Conservation (phyloP, 2,888 invertebrate species). For the Parnassius orleans region DNA sequence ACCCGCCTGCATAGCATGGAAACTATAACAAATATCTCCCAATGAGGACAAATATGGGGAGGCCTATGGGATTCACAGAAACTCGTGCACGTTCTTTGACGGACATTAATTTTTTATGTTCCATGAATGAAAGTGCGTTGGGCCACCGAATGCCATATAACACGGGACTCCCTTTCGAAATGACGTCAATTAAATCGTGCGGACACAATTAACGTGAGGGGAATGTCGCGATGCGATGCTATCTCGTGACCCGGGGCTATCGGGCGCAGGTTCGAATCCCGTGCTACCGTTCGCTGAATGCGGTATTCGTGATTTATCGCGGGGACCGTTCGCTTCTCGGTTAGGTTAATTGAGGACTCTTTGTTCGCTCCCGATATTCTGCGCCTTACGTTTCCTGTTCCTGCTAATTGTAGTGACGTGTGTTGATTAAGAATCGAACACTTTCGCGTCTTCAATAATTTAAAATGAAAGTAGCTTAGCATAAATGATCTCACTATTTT, state of each 20-base stretch:
- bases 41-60: not conserved
- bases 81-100: not conserved
- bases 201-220: slow-evolving; percentile 65
- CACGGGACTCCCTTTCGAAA: slow-evolving; percentile 32
- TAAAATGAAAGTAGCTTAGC: too few species aligned
- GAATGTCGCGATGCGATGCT: slow-evolving; percentile 67
- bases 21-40: too few species aligned
- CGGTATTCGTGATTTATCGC: slow-evolving; percentile 65
- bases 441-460: too few species aligned
- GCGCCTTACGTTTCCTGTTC: slow-evolving; percentile 23
- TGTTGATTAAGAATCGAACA: too few species aligned
- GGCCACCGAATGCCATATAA: not conserved
- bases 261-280: slow-evolving; percentile 63
- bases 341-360: slow-evolving; percentile 65
- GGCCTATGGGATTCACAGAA: not conserved
- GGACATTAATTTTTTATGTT: not conserved
- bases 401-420: slow-evolving; percentile 15
- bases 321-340: slow-evolving; percentile 48
- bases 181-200: slow-evolving; percentile 64
- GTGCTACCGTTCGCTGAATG: slow-evolving; percentile 57
- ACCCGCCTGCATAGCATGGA: too few species aligned
- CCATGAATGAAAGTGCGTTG: not conserved
- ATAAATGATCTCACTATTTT: too few species aligned
- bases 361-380: slow-evolving; percentile 37
- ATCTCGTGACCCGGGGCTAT: slow-evolving; percentile 74